These are phyloP conservation scores for Drosophila chauvacae DNA, from an alignment of 1,140 invertebrate species.

Conservation along the genomic window DNA sequence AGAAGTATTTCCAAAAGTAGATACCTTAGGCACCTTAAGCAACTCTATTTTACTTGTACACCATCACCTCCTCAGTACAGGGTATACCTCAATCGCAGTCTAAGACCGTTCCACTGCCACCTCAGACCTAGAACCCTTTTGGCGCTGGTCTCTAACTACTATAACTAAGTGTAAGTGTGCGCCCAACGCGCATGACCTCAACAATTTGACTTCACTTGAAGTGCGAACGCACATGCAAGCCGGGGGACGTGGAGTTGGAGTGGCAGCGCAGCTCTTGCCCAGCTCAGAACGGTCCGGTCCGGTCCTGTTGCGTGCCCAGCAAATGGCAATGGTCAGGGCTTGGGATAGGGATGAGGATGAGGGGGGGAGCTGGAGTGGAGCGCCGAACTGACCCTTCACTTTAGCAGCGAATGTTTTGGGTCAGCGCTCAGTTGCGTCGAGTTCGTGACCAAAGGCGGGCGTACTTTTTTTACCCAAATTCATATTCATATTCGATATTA, in stretches of 20 bases:
- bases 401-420: conserved; percentile 61
- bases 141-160: conserved; percentile 46
- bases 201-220: conserved; percentile 75
- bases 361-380: conserved; percentile 2
- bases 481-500: conserved; percentile 61
- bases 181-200: conserved; percentile 80
- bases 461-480: conserved; percentile 52
- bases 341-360: background rate
- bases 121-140: conserved; percentile 61
- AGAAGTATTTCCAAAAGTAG: background rate
- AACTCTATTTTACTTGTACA: background rate
- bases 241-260: conserved; percentile 9
- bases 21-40: no score
- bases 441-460: conserved; percentile 77
- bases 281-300: conserved; percentile 27
- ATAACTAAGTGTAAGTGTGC: conserved; percentile 58
- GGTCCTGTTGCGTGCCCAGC: conserved; percentile 70
- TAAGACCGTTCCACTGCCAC: background rate
- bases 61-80: background rate
- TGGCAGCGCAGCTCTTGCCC: conserved; percentile 10
- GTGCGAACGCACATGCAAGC: conserved; percentile 73
- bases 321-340: conserved; percentile 41
- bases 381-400: conserved; percentile 68
- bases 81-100: background rate
- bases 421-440: conserved; percentile 79